Conservation (phyloP, 2,797 vertebrate genomes). For the Rhinoraja longicauda region DNA sequence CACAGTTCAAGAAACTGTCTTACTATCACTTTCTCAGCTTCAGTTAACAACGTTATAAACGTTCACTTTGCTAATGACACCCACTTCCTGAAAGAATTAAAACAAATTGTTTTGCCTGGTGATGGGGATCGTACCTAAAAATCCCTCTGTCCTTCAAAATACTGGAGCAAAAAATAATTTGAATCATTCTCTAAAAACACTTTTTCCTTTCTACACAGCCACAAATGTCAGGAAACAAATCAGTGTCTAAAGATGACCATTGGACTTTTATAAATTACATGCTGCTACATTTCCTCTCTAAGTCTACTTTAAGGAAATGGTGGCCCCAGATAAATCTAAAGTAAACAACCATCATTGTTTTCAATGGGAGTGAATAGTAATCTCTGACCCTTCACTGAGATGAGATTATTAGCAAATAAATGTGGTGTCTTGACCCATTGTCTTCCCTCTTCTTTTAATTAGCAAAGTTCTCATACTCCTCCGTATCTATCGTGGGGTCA, state of each 20-base stretch:
- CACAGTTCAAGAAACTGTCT: too few species aligned
- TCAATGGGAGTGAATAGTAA: conserved; percentile 12
- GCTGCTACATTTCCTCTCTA: background rate
- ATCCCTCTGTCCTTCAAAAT: background rate
- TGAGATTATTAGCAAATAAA: background rate
- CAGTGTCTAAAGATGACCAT: background rate
- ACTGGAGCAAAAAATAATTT: background rate
- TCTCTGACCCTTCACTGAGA: conserved; percentile 6
- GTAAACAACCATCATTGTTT: conserved; percentile 22
- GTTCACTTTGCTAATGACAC: too few species aligned
- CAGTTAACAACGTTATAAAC: too few species aligned
- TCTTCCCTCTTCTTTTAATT: background rate
- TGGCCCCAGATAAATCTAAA: conserved; percentile 19
- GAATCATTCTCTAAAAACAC: background rate
- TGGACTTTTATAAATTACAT: background rate
- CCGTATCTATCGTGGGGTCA: background rate
- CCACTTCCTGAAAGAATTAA: too few species aligned
- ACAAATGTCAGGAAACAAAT: background rate
- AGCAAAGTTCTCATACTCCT: background rate
- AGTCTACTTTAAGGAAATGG: background rate
- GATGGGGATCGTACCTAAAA: background rate
- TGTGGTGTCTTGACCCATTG: background rate
- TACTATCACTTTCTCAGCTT: too few species aligned
- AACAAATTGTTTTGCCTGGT: background rate
- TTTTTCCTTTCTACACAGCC: background rate